Base-by-base conservation (phyloP, 2,888 invertebrate genomes). In the Drosophila nr. perissopoda region DNA sequence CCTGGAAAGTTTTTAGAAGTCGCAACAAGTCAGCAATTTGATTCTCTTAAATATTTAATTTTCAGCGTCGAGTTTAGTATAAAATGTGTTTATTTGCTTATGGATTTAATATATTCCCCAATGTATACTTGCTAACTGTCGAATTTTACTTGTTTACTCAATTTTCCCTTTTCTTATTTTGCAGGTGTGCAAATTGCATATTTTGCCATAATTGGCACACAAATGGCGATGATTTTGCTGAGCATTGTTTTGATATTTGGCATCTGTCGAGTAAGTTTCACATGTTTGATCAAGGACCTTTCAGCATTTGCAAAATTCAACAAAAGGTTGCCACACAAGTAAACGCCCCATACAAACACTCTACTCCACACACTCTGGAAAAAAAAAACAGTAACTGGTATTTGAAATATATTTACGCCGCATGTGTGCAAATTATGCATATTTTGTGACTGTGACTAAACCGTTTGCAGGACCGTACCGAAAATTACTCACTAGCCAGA, bases 141-240 rank as follows among this genome's bases (percentile, higher is more conserved):
- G 31, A n/a, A 36, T 40, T 57, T 25, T 48, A 51, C 38, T 31
- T 60, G 18, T 11, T 33, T 27, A 40, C 42, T 46, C 25, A 46
- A 46, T 8, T 51, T 64, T 54, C 33, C 25, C 94, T 93, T 93
- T 59, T 46, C 34, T 46, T 69, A 18, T 73, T 54, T 95, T 95
- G 56, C 95, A 96, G 96, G 96, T 94, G 96, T 96, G 90, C 96
- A 96, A 94, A 96, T 96, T 93, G 96, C 96, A 81, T 96, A 96
- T 93, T 94, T 96, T 87, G 96, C 96, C 87, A 96, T 96, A 87
- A 96, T 96, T 93, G 96, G 96, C 91, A 96, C 96, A 56, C 96
- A 96, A 93, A 95, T 96, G 94, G 96, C 96, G 89, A 96, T 96
- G 96, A 95, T 96, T 78, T 93, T 96, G 69, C 94, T 96, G 66